A percentile compares a stretch with the other conserved stretches of the same genome.
phyloP scores from a whole-genome alignment of 2,888 invertebrate species.

The Idaea dimidiata region DNA sequence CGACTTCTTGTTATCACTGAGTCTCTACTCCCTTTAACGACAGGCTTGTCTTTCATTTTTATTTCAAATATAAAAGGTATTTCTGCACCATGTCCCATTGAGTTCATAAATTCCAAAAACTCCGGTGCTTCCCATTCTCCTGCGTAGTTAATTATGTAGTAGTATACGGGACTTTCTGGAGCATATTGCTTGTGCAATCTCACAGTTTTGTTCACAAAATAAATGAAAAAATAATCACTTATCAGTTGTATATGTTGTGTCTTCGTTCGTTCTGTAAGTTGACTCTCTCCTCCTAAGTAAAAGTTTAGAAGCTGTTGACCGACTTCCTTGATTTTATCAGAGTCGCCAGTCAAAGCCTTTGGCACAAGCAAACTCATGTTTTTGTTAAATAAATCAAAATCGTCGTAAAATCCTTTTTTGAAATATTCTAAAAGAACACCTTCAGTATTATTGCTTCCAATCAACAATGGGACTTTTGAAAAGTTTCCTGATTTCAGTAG shows the following conservation, averaged over 20 bases:
- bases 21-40: constrained; percentile 59
- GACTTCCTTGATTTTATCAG: constrained; percentile 46
- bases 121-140: constrained; percentile 63
- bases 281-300: constrained; percentile 57
- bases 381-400: constrained; percentile 58
- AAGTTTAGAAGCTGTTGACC: constrained; percentile 61
- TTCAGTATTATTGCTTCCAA: constrained; percentile 67
- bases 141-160: constrained; percentile 60
- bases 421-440: constrained; percentile 50
- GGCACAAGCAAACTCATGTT: constrained; percentile 58
- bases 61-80: constrained; percentile 63
- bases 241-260: constrained; percentile 63
- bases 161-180: constrained; percentile 59
- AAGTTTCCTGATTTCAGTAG: constrained; percentile 65
- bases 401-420: constrained; percentile 49
- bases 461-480: constrained; percentile 69
- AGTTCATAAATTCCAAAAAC: constrained; percentile 47
- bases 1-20: constrained; percentile 56
- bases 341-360: constrained; percentile 48
- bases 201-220: constrained; percentile 64
- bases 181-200: constrained; percentile 55
- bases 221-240: constrained; percentile 67
- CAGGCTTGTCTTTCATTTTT: constrained; percentile 36
- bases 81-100: constrained; percentile 63
- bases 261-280: constrained; percentile 52